Conservation (phyloP, 2,888 invertebrate species). For the Watsonalla cultraria region DNA sequence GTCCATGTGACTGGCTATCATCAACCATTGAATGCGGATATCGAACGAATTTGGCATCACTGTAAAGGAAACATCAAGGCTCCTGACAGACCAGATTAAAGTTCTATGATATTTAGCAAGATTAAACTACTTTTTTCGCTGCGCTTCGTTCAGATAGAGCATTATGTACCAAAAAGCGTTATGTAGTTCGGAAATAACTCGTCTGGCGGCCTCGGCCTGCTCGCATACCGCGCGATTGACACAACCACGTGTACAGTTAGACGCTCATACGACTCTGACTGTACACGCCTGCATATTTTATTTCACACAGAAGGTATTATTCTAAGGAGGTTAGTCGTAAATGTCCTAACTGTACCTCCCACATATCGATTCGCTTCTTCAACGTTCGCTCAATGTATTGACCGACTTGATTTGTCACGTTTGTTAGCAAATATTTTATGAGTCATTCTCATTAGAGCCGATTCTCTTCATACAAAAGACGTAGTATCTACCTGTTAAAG, state of each 20-base stretch:
- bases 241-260: constrained; percentile 1
- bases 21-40: too few relatives aligned
- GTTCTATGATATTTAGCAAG: background rate
- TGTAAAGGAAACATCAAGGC: too few relatives aligned
- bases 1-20: too few relatives aligned
- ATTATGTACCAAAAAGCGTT: constrained; percentile 1
- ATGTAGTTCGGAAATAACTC: constrained; percentile 29
- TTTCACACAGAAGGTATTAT: background rate
- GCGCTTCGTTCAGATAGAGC: background rate
- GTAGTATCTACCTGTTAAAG: too few relatives aligned
- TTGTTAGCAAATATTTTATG: background rate
- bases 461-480: too few relatives aligned
- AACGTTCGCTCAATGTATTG: background rate
- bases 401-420: background rate
- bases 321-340: background rate
- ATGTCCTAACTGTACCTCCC: background rate
- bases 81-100: background rate
- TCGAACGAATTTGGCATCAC: too few relatives aligned
- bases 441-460: too few relatives aligned
- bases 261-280: background rate
- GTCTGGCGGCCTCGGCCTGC: constrained; percentile 25
- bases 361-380: background rate
- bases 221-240: constrained; percentile 8
- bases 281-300: background rate
- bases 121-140: constrained; percentile 1